These are phyloP conservation scores for Burhinus bistriatus DNA, from an alignment of 2,113 vertebrate species.

Conservation along the genomic window DNA sequence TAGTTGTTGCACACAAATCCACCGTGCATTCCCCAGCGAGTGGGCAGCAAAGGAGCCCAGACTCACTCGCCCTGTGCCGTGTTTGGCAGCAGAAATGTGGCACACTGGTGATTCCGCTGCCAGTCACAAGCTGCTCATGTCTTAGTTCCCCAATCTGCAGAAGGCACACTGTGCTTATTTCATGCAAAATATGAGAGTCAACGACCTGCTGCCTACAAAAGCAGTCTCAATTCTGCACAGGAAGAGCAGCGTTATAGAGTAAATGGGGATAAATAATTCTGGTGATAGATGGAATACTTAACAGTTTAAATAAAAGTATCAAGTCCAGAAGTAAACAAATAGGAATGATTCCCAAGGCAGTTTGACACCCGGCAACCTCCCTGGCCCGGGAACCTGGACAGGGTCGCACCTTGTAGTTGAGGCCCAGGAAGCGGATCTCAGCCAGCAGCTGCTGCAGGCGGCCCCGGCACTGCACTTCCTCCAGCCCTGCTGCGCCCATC, in stretches of 20 bases:
- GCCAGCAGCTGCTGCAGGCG: conserved; percentile 79
- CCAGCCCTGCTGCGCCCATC: conserved; percentile 79
- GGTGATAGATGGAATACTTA: neutral
- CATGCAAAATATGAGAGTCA: neutral
- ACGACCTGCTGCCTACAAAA: neutral
- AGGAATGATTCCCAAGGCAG: neutral
- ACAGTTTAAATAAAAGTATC: neutral
- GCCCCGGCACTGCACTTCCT: conserved; percentile 67
- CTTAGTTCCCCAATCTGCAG: neutral
- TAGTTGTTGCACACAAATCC: neutral
- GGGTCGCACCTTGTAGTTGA: conserved; percentile 79
- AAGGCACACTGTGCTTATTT: neutral
- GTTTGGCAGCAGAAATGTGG: accelerated
- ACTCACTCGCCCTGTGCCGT: accelerated
- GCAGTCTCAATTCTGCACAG: accelerated
- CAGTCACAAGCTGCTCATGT: accelerated
- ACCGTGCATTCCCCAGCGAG: accelerated
- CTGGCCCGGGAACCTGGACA: accelerated
- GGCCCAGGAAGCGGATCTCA: conserved; percentile 84
- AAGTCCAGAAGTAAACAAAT: neutral
- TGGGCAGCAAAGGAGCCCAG: accelerated
- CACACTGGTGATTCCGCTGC: accelerated
- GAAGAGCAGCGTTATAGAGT: neutral
- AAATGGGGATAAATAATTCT: neutral
- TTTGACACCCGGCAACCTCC: neutral